phyloP scores from a whole-genome alignment of 2,797 vertebrate species.

The Lophotriccus pileatus region DNA sequence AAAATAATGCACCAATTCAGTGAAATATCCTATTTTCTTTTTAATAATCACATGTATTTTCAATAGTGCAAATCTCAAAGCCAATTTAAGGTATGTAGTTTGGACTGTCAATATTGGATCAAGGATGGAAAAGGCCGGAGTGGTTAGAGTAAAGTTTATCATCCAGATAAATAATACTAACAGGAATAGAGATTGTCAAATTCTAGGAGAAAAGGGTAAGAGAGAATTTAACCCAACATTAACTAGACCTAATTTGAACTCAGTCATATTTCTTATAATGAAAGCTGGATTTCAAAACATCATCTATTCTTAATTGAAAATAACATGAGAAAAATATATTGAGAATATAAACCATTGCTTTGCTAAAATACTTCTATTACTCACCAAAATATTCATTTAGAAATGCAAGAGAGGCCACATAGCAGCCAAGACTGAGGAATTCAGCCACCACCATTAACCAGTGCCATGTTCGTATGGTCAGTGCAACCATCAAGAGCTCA shows the following conservation, averaged over 20 bases:
- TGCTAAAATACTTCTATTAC: conserved; percentile 28
- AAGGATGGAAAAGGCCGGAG: not conserved
- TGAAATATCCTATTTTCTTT: not conserved
- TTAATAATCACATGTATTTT: not conserved
- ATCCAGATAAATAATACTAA: not conserved
- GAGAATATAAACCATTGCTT: not conserved
- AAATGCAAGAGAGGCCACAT: conserved; percentile 94
- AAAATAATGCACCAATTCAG: not conserved
- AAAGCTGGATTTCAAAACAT: not conserved
- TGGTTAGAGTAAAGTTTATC: not conserved
- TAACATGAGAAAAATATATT: not conserved
- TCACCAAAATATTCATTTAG: conserved; percentile 97
- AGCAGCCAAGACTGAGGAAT: conserved; percentile 94
- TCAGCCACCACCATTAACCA: conserved; percentile 96
- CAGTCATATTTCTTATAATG: not conserved
- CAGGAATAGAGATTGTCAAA: not conserved
- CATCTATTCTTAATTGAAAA: not conserved
- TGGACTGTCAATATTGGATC: not conserved
- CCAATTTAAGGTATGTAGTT: not conserved
- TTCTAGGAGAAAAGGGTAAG: not conserved
- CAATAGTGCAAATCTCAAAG: not conserved
- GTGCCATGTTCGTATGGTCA: conserved; percentile 94
- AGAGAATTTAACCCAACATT: not conserved
- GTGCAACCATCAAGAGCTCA: conserved; percentile 97
- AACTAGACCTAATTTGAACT: not conserved